Evolutionary conservation across 2,888 invertebrate genomes (phyloP).

Genomic region (Microctonus hyperodae): DNA sequence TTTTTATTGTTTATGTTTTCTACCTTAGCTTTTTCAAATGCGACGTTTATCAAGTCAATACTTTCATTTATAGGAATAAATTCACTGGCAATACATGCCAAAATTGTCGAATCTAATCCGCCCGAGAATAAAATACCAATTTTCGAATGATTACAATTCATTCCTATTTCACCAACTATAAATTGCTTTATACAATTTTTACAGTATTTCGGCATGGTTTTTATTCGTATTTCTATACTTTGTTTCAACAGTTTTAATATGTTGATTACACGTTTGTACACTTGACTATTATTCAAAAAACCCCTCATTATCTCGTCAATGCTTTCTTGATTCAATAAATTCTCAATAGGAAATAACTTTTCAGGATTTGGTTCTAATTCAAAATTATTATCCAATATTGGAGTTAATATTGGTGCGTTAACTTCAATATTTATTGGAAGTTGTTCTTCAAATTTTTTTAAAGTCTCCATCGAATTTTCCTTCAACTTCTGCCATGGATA

Average conservation of each 20-base stretch:
- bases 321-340: conserved; percentile 47
- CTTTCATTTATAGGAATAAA: conserved; percentile 71
- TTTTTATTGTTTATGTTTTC: conserved; percentile 20
- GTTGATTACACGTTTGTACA: conserved; percentile 63
- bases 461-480: conserved; percentile 53
- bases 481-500: conserved; percentile 61
- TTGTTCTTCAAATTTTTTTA: conserved; percentile 56
- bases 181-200: conserved; percentile 65
- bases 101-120: conserved; percentile 93
- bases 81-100: conserved; percentile 81
- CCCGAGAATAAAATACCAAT: conserved; percentile 93
- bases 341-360: conserved; percentile 46
- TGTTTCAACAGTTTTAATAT: conserved; percentile 67
- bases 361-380: conserved; percentile 52
- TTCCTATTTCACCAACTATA: conserved; percentile 34
- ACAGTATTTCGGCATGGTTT: conserved; percentile 71
- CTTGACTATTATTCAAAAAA: conserved; percentile 60
- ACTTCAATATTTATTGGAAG: conserved; percentile 54
- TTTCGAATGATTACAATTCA: conserved; percentile 64
- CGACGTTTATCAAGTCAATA: conserved; percentile 95
- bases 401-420: conserved; percentile 44
- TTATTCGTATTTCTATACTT: conserved; percentile 70
- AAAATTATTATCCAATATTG: conserved; percentile 60
- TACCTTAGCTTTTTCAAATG: conserved; percentile 72
- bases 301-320: conserved; percentile 61